phyloP scores from a whole-genome alignment of 1,140 invertebrate species.

The Ladona fulva region DNA sequence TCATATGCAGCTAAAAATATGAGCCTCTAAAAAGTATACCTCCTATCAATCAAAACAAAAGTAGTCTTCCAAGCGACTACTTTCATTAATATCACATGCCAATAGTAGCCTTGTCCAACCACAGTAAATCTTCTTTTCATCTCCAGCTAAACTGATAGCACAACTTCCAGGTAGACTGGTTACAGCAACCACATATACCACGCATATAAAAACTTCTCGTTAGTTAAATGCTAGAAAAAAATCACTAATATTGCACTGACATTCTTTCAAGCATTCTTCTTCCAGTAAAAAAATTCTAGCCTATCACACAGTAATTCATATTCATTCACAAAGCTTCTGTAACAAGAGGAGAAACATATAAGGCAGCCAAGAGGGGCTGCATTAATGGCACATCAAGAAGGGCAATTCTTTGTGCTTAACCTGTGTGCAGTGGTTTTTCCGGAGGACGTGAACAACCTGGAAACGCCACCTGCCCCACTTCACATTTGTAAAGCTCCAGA shows the following conservation, averaged over 20 bases:
- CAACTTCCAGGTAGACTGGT: not conserved
- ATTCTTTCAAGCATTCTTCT: not conserved
- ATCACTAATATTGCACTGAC: not conserved
- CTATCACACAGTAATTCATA: too few relatives aligned
- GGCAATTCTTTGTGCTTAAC: not conserved
- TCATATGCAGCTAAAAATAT: not conserved
- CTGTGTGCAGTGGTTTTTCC: conserved; percentile 15
- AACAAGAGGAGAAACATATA: too few relatives aligned
- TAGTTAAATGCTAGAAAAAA: not conserved
- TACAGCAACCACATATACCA: not conserved
- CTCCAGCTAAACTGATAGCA: not conserved
- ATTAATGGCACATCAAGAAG: not conserved
- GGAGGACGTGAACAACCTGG: conserved; percentile 31
- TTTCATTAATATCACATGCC: not conserved
- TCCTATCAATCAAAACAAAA: not conserved
- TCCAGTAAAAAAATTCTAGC: not conserved
- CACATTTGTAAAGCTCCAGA: conserved; percentile 44
- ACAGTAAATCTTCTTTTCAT: not conserved
- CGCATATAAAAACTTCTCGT: not conserved
- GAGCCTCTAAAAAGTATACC: not conserved
- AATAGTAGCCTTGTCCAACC: not conserved
- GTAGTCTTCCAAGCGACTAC: not conserved
- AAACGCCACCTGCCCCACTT: conserved; percentile 37
- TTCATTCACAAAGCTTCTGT: too few relatives aligned
- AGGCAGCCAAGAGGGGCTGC: not conserved